Base-by-base conservation (phyloP, 2,113 vertebrate genomes). In the Trinectes maculatus region DNA sequence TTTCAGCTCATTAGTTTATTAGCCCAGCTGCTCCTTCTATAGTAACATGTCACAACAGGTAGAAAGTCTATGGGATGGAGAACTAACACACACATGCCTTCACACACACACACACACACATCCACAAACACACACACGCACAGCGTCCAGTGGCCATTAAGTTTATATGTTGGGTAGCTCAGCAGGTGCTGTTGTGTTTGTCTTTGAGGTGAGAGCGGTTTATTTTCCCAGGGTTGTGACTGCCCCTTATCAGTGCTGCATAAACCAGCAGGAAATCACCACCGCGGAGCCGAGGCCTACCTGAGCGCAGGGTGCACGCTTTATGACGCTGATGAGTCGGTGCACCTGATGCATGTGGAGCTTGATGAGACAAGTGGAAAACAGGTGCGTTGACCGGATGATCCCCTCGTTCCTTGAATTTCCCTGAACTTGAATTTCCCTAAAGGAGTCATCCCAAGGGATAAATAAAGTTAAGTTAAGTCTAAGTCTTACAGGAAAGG, bases 171-270 rank as follows among this genome's bases (percentile, higher is more conserved):
- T 31, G 60, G 26, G 40, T 48, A 44, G 49, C 13, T 65, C 29
- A 81, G 69, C 87, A 88, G 89, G 81, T 91, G 87, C 79, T 77
- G 53, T 18, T 66, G 64, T 89, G 79, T 89, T 89, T 87, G 82
- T 71, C 80, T 86, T 77, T 65, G 48, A 79, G 49, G 81, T 59
- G 62, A 66, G 72, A 36, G 58, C 43, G 66, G 78, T 81, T 77
- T 79, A 64, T 83, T 90, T 90, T 89, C 81, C 84, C 84, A 89
- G 79, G 73, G 59, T 31, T 42, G 59, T 40, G 47, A 43, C 60
- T 25, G 34, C 55, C 43, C 77, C 80, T 88, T 89, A 91, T 89
- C 89, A 85, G 71, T 66, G 48, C 68, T 72, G 69, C 61, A 64
- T 51, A 67, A 77, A 73, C 81, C 52, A 36, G 57, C 67, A 78